Evolutionary conservation across 2,113 vertebrate genomes (phyloP), one percentile per base, ranked within the genome.

Genomic region (Alouatta palliata): DNA sequence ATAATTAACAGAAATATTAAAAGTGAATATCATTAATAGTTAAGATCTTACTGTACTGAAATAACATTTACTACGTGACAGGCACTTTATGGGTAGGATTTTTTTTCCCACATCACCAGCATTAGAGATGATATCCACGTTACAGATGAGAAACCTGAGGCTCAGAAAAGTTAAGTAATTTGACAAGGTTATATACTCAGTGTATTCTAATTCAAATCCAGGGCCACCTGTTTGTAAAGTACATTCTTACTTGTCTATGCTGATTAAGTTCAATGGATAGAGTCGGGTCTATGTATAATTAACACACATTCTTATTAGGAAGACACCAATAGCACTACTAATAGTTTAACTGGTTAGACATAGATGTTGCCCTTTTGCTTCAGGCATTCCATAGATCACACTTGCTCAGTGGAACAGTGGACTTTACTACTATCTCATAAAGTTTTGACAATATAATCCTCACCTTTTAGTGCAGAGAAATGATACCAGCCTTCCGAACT

Each of bases 381-480:
- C 7, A 61, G 45, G 79, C 0, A 12, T 37, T 40, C 84, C 25
- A 4, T 6, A 49, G 76, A n/a, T 56, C 5, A 2, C 6, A 17
- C 47, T 66, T 71, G 58, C 73, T 68, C 19, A 11, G 80, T 16
- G 16, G 58, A 23, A 43, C 20, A 23, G 40, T 85, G 37, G 4
- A 6, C 32, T 90, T 52, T 17, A 8, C 13, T 9, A 1, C 49
- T 12, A 0, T 32, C 43, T 8, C 12, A 35, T 1, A 37, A 43
- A 76, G 14, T 87, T 71, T 23, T 96, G 94, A 94, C 47, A 19
- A 17, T 17, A 19, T 83, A 35, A 87, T 30, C 13, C 71, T 83
- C 87, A 83, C 56, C 68, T 98, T 98, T 82, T 94, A 99, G 99
- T 99, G 99, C 98, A 98, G 98, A 87, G 99, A 99, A 91, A 97